Evolutionary conservation across 2,113 vertebrate genomes (phyloP), one percentile per base, ranked within the genome.

Genomic region (Bubo bubo): DNA sequence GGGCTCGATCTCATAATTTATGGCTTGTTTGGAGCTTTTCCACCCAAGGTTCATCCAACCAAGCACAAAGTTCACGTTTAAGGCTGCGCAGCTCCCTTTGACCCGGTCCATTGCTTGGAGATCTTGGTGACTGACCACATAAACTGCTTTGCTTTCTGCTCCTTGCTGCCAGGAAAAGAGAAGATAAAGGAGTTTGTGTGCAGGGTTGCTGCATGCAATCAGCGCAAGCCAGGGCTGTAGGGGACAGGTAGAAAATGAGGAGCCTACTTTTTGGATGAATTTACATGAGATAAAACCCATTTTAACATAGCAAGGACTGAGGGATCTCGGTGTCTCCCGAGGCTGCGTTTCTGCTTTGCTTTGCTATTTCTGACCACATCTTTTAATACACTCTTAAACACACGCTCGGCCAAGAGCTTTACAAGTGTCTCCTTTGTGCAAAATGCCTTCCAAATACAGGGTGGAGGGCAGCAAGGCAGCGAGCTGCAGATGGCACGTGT

Each of bases 281-380:
- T 79, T 23, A 4, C 20, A 43, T 7, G 2, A 27, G 74, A 9
- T 10, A 14, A 56, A 35, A 7, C 35, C 22, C 1, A 0, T 37
- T 50, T 34, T 0, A 0, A 28, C 34, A 21, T 0, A 37, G 47
- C 12, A 1, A 47, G 34, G 76, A 2, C 3, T 8, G 74, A 32
- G 62, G 58, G 23, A 66, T 49, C 71, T 79, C 2, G 0, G 76
- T 3, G 1, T 14, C n/a, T 39, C 72, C 79, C 0, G 0, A 39
- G 52, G 52, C 50, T 50, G 32, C 1, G 0, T 62, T 81, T 64
- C 59, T 87, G 59, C 64, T 59, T 35, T 32, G 58, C 19, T 39
- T 50, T 45, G n/a, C 71, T 62, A 5, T 41, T 93, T 41, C 45
- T n/a, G 39, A 17, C 43, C 3, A 1, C 12, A 22, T 2, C 24